Evolutionary conservation across 2,888 invertebrate species (phyloP).

Genomic region (Xestoiulus laeticollis): DNA sequence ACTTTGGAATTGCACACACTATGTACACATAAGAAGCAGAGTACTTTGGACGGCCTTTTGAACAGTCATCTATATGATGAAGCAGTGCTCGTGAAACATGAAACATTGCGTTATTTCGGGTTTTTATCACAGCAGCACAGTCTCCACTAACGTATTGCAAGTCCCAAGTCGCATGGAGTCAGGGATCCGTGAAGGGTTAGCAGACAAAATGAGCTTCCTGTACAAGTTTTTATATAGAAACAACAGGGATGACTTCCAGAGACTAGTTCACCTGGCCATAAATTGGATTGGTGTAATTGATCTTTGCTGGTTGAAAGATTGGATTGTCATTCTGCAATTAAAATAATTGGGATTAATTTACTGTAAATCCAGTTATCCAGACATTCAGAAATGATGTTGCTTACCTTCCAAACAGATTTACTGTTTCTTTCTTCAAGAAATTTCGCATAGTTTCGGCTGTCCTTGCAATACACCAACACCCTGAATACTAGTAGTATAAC

Average conservation of each 20-base stretch:
- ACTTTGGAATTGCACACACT: neutral
- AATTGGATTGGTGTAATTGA: slow-evolving; percentile 98
- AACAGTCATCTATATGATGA: slow-evolving; percentile 17
- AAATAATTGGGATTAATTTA: no score
- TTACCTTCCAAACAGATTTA: slow-evolving; percentile 98
- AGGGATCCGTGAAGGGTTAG: neutral
- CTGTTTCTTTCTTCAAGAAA: slow-evolving; percentile 94
- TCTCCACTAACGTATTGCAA: slow-evolving; percentile 23
- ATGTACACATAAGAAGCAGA: neutral
- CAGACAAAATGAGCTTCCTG: slow-evolving; percentile 13
- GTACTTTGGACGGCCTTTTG: slow-evolving; percentile 30
- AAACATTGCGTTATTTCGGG: neutral
- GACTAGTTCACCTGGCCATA: slow-evolving; percentile 65
- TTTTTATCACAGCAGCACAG: slow-evolving; percentile 6
- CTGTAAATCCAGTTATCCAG: no score
- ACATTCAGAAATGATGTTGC: slow-evolving; percentile 59
- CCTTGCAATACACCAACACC: slow-evolving; percentile 94
- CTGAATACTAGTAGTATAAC: slow-evolving; percentile 96
- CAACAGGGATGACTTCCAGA: neutral
- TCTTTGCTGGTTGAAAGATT: slow-evolving; percentile 98
- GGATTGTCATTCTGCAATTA: slow-evolving; percentile 92
- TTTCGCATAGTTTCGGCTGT: slow-evolving; percentile 93
- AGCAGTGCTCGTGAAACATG: neutral
- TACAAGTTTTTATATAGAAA: neutral
- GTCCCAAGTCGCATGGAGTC: neutral